A percentile compares a stretch with the other conserved stretches of the same genome.
Conservation (phyloP, 2,797 vertebrate species). For the Pantherophis alleghaniensis region DNA sequence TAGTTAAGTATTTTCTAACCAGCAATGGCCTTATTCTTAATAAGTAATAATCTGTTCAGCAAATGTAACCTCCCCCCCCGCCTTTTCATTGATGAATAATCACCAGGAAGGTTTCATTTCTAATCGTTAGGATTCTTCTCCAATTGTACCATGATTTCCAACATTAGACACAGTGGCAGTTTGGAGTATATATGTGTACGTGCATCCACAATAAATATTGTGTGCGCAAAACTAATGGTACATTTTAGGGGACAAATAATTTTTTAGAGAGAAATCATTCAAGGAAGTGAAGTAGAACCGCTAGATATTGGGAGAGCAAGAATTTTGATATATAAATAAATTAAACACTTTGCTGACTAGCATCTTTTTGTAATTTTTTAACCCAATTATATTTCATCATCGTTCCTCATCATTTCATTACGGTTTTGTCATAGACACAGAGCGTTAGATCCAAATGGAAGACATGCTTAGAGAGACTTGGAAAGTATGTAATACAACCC, state of each 20-base stretch:
- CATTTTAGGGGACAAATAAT: not conserved
- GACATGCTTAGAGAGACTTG: not conserved
- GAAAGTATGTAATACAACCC: not conserved
- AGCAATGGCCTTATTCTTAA: conserved; percentile 52
- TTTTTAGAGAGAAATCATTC: not conserved
- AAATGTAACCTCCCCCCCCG: conserved; percentile 33
- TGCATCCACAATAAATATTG: conserved; percentile 42
- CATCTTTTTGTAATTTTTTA: not conserved
- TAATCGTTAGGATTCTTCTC: conserved; percentile 32
- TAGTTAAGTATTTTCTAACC: conserved; percentile 48
- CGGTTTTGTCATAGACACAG: not conserved
- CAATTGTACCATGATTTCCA: conserved; percentile 47
- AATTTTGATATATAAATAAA: not conserved
- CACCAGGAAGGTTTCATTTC: conserved; percentile 32
- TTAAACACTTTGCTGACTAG: not conserved
- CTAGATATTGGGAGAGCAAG: not conserved
- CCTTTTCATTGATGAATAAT: conserved; percentile 51
- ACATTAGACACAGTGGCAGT: not conserved
- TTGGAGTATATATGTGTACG: conserved; percentile 37
- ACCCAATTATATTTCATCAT: not conserved
- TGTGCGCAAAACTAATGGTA: conserved; percentile 27
- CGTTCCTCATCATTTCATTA: not conserved
- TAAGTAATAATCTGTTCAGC: conserved; percentile 61
- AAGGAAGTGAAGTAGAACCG: not conserved
- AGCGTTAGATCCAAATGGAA: not conserved